Base-by-base conservation (phyloP, 2,113 vertebrate species). In the Oceanodroma tethys region DNA sequence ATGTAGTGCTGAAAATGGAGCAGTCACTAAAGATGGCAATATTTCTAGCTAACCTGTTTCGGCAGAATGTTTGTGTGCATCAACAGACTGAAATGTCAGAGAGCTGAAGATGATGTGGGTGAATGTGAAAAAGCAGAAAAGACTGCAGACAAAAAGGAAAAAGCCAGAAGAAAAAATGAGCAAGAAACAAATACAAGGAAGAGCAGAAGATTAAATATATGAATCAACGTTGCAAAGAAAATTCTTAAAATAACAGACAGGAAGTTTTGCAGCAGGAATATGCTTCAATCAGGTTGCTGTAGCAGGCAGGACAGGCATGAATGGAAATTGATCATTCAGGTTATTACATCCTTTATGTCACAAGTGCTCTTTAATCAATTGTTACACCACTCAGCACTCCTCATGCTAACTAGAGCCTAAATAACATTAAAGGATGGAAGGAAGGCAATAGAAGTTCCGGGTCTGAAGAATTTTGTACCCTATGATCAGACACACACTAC, bases 41-140 rank as follows among this genome's bases (percentile, higher is more conserved):
- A 91, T 94, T 82, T 95, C 81, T 89, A 93, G 58, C 45, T 93
- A 95, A 96, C 93, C 88, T 95, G 63, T 73, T 96, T 93, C 80
- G 70, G 89, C 96, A 96, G 93, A 88, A 85, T 76, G 71, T 82
- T 86, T 93, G 60, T 76, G 89, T 92, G 89, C 74, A 94, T 88
- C 89, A 95, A 95, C 95, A 96, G 83, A 89, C 89, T 95, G 86
- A 95, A 95, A 85, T 95, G 91, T 93, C 95, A 95, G 73, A 88
- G 47, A 75, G 73, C 19, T 95, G 76, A 95, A 89, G 87, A 96
- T 81, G 68, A 84, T 82, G 95, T 93, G 87, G 87, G 95, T 90
- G 95, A 96, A 97, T 0, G 3, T 71, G 81, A 90, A 96, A 95
- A 90, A 94, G 25, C 29, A 93, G 60, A 81, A 82, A 92, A 68